These are phyloP conservation scores for Limnephilus auricula DNA, from an alignment of 2,888 invertebrate genomes.

Conservation along the genomic window DNA sequence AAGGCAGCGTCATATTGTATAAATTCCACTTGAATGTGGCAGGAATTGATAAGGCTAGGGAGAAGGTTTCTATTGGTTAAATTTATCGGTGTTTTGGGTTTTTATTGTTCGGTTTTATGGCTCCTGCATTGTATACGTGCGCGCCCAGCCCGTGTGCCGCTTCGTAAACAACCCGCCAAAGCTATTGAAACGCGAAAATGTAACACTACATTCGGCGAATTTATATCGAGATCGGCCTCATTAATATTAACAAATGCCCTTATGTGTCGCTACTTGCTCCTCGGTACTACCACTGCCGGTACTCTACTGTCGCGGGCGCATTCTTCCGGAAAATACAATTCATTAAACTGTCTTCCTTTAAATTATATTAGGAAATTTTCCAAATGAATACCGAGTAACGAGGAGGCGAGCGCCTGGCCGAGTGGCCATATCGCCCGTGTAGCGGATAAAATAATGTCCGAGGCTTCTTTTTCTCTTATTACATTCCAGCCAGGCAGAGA, in stretches of 20 bases:
- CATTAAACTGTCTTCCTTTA: slow-evolving; percentile 65
- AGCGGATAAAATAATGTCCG: slow-evolving; percentile 68
- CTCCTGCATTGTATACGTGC: slow-evolving; percentile 68
- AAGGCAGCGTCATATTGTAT: slow-evolving; percentile 75
- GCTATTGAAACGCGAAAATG: slow-evolving; percentile 65
- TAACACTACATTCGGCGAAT: slow-evolving; percentile 62
- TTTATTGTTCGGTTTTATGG: slow-evolving; percentile 80
- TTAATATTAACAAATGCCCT: slow-evolving; percentile 65
- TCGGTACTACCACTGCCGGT: background rate
- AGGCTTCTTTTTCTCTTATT: slow-evolving; percentile 63
- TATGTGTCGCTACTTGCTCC: slow-evolving; percentile 51
- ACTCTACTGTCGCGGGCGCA: slow-evolving; percentile 11
- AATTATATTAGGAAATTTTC: slow-evolving; percentile 65
- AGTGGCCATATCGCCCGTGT: slow-evolving; percentile 67
- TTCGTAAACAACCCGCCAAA: slow-evolving; percentile 65
- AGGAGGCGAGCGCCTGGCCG: slow-evolving; percentile 54
- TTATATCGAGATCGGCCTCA: slow-evolving; percentile 61
- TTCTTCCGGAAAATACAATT: slow-evolving; percentile 62
- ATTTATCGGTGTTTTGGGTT: slow-evolving; percentile 80
- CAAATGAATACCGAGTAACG: slow-evolving; percentile 63
- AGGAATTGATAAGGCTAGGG: slow-evolving; percentile 76
- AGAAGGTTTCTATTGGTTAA: slow-evolving; percentile 69
- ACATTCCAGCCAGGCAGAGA: slow-evolving; percentile 62
- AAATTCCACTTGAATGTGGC: slow-evolving; percentile 68
- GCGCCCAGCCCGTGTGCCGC: slow-evolving; percentile 55